Evolutionary conservation across 2,113 vertebrate genomes (phyloP).

Genomic region (Caranx melampygus): DNA sequence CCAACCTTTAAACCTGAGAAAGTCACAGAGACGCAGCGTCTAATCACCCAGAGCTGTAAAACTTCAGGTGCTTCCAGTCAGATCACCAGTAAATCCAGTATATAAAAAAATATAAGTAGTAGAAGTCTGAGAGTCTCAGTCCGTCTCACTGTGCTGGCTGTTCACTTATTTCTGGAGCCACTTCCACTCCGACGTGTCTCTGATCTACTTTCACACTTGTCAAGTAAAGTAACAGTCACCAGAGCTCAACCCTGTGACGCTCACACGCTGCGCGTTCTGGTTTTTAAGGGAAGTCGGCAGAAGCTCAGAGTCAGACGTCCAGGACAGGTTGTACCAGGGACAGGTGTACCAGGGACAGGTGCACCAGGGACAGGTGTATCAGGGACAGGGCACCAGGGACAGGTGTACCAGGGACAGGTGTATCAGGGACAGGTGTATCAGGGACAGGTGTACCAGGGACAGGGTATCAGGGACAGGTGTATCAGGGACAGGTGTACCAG

Average conservation of each 20-base stretch:
- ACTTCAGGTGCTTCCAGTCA: too few species aligned
- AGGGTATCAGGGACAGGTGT: too few species aligned
- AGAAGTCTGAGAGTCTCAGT: not conserved
- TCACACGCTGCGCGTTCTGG: not conserved
- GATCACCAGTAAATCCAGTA: not conserved
- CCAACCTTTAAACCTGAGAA: not conserved
- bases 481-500: too few species aligned
- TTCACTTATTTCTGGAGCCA: not conserved
- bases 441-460: too few species aligned
- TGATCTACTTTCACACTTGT: not conserved
- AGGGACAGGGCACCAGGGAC: too few species aligned
- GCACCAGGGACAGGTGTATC: too few species aligned
- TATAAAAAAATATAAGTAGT: not conserved
- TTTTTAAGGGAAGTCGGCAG: not conserved
- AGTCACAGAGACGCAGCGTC: constrained; percentile 7
- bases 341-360: too few species aligned
- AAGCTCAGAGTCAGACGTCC: too few species aligned
- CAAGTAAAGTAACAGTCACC: constrained; percentile 7
- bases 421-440: too few species aligned
- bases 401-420: too few species aligned
- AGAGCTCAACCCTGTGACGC: not conserved
- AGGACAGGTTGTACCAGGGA: too few species aligned
- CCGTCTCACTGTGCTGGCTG: not conserved
- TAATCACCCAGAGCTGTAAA: too few species aligned
- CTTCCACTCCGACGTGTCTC: not conserved